These are phyloP conservation scores for Scaptomyza reducta DNA, from an alignment of 2,888 invertebrate species.

Conservation along the genomic window DNA sequence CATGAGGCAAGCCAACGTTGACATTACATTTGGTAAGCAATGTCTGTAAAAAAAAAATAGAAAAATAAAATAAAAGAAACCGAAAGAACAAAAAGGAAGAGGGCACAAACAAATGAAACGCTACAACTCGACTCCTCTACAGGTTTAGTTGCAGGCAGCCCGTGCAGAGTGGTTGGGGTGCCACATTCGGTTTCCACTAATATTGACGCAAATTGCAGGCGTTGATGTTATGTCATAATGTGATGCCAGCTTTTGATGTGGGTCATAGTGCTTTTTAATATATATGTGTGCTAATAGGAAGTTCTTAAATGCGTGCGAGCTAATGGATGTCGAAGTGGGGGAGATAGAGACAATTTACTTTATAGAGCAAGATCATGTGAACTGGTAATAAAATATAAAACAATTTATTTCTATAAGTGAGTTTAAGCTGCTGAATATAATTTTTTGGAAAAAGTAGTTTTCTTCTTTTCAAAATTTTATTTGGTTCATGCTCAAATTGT, in stretches of 20 bases:
- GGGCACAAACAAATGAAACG: conserved; percentile 3
- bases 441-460: not conserved
- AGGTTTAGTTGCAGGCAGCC: conserved; percentile 15
- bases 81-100: conserved; percentile 5
- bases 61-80: conserved; percentile 5
- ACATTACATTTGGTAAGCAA: conserved; percentile 72
- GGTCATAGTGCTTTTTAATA: conserved; percentile 15
- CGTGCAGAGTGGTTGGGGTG: not conserved
- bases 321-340: conserved; percentile 5
- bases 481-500: not conserved
- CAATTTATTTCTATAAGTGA: not conserved
- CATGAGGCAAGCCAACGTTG: conserved; percentile 62
- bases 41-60: conserved; percentile 51
- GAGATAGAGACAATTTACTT: not conserved
- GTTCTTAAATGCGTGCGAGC: conserved; percentile 9
- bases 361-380: not conserved
- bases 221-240: conserved; percentile 61
- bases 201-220: conserved; percentile 54
- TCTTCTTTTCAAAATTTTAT: not conserved
- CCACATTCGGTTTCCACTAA: conserved; percentile 21
- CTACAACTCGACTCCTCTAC: conserved; percentile 15
- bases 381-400: not conserved
- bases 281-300: conserved; percentile 3
- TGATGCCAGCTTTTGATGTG: conserved; percentile 54
- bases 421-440: not conserved